These are phyloP conservation scores for Gymnoscopelus microlampas DNA, from an alignment of 2,797 vertebrate genomes.

Conservation along the genomic window DNA sequence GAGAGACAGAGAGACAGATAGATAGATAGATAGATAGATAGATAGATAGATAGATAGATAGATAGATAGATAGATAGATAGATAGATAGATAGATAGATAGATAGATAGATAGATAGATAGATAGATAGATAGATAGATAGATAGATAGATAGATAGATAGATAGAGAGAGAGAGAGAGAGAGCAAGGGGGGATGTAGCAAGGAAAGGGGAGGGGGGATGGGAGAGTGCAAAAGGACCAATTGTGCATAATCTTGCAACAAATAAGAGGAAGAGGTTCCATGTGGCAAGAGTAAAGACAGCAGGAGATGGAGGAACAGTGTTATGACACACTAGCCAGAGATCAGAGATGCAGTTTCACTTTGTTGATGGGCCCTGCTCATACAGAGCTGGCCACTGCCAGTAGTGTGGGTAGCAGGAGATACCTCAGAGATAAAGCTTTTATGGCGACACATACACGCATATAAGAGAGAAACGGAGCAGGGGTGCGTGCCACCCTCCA, in stretches of 20 bases:
- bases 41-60: no score
- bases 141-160: no score
- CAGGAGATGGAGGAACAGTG: conserved; percentile 28
- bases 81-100: neutral
- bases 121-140: no score
- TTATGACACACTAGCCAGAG: conserved; percentile 23
- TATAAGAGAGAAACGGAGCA: neutral
- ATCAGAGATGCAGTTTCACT: neutral
- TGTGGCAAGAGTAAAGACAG: neutral
- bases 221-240: no score
- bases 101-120: no score
- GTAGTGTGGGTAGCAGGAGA: conserved; percentile 36
- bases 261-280: neutral
- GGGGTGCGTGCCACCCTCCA: conserved; percentile 1
- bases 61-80: no score
- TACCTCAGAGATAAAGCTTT: conserved; percentile 29
- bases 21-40: no score
- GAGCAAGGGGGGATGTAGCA: neutral
- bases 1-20: neutral
- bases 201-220: neutral
- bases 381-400: conserved; percentile 34
- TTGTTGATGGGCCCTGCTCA: conserved; percentile 33
- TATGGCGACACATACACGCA: conserved; percentile 10
- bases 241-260: neutral
- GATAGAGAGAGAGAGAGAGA: neutral